Base-by-base conservation (phyloP, 2,888 invertebrate species). In the Hypomecis punctinalis region DNA sequence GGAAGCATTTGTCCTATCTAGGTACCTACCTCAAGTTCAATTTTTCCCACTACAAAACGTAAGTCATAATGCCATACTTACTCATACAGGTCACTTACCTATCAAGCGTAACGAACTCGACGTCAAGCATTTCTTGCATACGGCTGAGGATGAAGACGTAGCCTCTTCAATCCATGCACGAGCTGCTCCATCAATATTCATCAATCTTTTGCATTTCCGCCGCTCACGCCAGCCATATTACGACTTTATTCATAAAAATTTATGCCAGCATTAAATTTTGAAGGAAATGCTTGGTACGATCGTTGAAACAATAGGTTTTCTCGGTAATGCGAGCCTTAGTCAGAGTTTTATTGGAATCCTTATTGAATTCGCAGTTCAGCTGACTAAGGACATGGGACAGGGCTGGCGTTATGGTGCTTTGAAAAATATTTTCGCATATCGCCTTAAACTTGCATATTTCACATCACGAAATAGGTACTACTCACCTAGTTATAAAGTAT, bases 151-250 rank as follows among this genome's bases (percentile, higher is more conserved):
- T 36, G 51, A 58, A 45, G 46, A 37, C 35, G 59, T 51, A 60
- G 64, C 52, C 56, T 37, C 60, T 61, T 47, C 49, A 52, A 13
- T 40, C 49, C 56, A 48, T 54, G 61, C 57, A 57, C 40, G 61
- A 61, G 56, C 46, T 53, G 42, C 61, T 43, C 39, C 61, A 65
- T 65, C 43, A 61, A 58, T 61, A 66, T 66, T 66, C 65, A 66
- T 61, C 52, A 65, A 57, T 47, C 53, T 60, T 55, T 11, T 61
- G 61, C 57, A 61, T 10, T 57, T 61, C 65, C 65, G 61, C 37
- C 65, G 61, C 48, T 66, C 37, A 57, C 47, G 56, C 42, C 43
- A 39, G 35, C 51, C 10, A n/a, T 59, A 49, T 52, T 49, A 13
- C 48, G 47, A 39, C 43, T 60, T 60, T 55, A 61, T 57, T 39